phyloP scores from a whole-genome alignment of 2,113 vertebrate species.

The Osmerus mordax region DNA sequence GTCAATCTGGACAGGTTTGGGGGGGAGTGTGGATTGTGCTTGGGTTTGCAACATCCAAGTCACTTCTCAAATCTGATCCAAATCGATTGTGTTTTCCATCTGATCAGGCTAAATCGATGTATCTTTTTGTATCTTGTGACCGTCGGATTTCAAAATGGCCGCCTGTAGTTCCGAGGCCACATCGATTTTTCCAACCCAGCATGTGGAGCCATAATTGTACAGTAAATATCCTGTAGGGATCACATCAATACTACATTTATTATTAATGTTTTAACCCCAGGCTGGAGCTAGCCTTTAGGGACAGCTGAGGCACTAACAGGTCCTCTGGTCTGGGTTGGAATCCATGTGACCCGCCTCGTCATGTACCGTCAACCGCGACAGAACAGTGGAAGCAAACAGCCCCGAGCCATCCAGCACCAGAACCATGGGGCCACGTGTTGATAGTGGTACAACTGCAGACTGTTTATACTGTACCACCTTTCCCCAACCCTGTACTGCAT shows the following conservation, averaged over 20 bases:
- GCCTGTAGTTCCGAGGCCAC: conserved; percentile 87
- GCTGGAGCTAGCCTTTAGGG: not conserved
- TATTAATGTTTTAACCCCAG: not conserved
- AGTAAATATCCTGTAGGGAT: not conserved
- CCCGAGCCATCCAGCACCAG: conserved; percentile 88
- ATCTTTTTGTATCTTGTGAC: not conserved
- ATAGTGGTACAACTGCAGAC: too few species aligned
- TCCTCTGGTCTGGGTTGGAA: conserved; percentile 78
- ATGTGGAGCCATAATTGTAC: conserved; percentile 45
- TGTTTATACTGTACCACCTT: conserved; percentile 55
- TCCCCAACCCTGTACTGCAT: too few species aligned
- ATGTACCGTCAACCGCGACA: conserved; percentile 99
- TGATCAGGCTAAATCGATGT: not conserved
- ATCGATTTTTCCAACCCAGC: conserved; percentile 83
- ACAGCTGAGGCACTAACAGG: conserved; percentile 18
- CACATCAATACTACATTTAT: conserved; percentile 11
- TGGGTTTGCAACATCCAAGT: too few species aligned
- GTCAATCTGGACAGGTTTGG: not conserved
- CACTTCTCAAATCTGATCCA: not conserved
- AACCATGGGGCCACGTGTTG: conserved; percentile 68
- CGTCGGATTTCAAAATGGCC: conserved; percentile 78
- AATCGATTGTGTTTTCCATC: not conserved
- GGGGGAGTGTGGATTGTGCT: too few species aligned
- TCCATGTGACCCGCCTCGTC: conserved; percentile 89
- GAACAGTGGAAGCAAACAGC: conserved; percentile 99